Evolutionary conservation across 2,797 vertebrate species (phyloP), one percentile per base, ranked within the genome.

Genomic region (Brachyrhaphis roseni): DNA sequence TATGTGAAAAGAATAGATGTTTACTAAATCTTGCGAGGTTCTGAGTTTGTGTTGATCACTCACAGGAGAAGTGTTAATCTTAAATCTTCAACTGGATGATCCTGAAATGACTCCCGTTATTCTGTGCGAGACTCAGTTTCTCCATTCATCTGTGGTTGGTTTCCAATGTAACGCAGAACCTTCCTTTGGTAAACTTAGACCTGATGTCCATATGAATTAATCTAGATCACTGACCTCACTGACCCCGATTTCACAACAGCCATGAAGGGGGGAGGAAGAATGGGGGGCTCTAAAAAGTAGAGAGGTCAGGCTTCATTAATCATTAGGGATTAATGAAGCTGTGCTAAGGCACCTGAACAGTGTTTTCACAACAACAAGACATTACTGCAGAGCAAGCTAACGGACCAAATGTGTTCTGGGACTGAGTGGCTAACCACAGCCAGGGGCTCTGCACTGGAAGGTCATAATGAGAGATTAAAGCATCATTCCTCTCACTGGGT

Each of bases 321-420:
- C 72, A 86, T 66, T 89, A 76, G 85, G 88, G 91, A 93, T 94
- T 94, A 93, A 85, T 70, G 28, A 0, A 72, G 62, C 62, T 64
- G 16, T 64, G 62, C 31, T 36, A 36, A 64, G 34, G 62, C 62
- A 64, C 34, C 16, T 64, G 31, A 82, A 55, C 72, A 31, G 1
- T 88, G 84, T 90, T 91, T 90, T 82, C 62, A 70, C 39, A 43
- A 84, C 66, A 82, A 79, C 84, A 74, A 15, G 73, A 12, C 74
- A 20, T 81, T 26, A 31, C 16, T 20, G 12, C 2, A 39, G 1
- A 28, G 36, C 23, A 46, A 59, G 66, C 76, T 59, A 62, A 57
- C 18, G 10, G 76, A 62, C 7, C 74, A 15, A 73, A 53, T 36
- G 74, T 46, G 34, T 45, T 72, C 68, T 53, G 78, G 66, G 12